Evolutionary conservation across 2,888 invertebrate genomes (phyloP).

Genomic region (Polia nebulosa): DNA sequence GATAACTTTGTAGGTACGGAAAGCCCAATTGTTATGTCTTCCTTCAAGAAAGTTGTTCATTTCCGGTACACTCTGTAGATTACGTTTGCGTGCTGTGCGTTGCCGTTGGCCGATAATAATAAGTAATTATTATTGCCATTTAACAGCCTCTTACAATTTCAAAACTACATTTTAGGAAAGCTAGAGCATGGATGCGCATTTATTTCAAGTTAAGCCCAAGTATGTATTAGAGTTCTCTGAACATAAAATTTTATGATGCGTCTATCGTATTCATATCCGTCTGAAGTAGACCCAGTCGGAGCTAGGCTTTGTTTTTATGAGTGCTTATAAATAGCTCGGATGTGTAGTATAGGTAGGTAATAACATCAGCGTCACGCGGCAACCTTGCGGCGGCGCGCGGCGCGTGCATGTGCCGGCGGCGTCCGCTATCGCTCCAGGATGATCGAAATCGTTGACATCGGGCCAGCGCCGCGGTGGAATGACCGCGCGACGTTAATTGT

Average conservation of each 20-base stretch:
- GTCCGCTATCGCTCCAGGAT: conserved; percentile 83
- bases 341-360: conserved; percentile 47
- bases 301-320: conserved; percentile 52
- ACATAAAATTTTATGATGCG: not conserved
- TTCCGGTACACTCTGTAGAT: too few relatives aligned
- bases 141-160: not conserved
- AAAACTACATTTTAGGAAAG: not conserved
- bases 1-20: too few relatives aligned
- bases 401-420: conserved; percentile 76
- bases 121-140: too few relatives aligned
- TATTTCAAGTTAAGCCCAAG: conserved; percentile 15
- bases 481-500: conserved; percentile 89
- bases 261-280: conserved; percentile 23
- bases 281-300: conserved; percentile 17
- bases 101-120: too few relatives aligned
- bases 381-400: conserved; percentile 66
- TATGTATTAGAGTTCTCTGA: not conserved
- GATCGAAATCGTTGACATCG: conserved; percentile 90
- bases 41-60: too few relatives aligned
- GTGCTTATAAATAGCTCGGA: conserved; percentile 55
- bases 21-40: too few relatives aligned
- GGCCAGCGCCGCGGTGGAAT: conserved; percentile 85
- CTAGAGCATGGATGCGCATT: too few relatives aligned
- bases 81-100: too few relatives aligned
- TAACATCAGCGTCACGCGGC: conserved; percentile 62